Evolutionary conservation across 30 jellyfish, hydroid and myxozoan genomes (phyloP), one percentile per base, ranked within the genome.

Genomic region (Phacellophora camtschatica): DNA sequence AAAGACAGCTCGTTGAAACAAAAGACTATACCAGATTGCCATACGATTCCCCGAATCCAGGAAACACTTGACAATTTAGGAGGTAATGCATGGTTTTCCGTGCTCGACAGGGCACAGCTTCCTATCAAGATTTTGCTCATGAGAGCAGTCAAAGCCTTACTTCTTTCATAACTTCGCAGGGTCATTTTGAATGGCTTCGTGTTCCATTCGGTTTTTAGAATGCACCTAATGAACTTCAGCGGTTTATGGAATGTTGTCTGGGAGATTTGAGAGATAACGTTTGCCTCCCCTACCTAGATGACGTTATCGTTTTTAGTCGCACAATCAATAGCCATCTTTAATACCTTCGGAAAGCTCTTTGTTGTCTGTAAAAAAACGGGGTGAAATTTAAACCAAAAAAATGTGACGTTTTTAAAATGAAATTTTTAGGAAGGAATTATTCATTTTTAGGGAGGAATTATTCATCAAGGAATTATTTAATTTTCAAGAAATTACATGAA

Each of bases 101-200:
- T 74, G 1, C 57, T 85, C 0, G 96, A 85, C 90, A 61, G 49
- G 86, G 90, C 28, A 71, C 49, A 43, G 90, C 96, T 12, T 85
- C 73, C 63, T 81, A 85, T 59, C 85, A 85, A 50, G 90, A 85
- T 16, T 85, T 30, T 58, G 58, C 78, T 1, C 61, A 63, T 53
- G 76, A 5, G 66, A 88, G 55, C 15, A 2, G 68, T 56, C 75
- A 51, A 20, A 69, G 50, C 3, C 59, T 63, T 7, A 77, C 94
- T 1, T 89, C 88, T 1, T 77, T 87, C 68, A 57, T 56, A 12
- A 87, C 96, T 33, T 95, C 96, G 13, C 78, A 75, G 94, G 95
- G 85, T 24, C 76, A 78, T 13, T 87, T 24, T 58, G 90, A 79
- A 62, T 78, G 94, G 91, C 58, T 32, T 23, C 22, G 95, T 22